Conservation (phyloP, 2,797 vertebrate genomes). For the Tamandua tetradactyla region DNA sequence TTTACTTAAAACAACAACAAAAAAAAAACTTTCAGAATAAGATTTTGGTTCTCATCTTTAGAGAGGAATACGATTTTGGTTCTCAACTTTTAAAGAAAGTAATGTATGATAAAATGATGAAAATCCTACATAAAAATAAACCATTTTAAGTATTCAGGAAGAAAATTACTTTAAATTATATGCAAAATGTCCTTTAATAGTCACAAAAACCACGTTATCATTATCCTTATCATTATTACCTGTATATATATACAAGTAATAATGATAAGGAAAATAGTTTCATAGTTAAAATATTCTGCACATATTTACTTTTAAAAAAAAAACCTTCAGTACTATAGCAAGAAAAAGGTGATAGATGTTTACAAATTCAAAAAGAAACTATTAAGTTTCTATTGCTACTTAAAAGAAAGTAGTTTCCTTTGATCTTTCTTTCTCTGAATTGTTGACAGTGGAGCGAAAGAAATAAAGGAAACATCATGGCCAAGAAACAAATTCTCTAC, state of each 20-base stretch:
- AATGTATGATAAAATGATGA: neutral
- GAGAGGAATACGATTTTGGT: no score
- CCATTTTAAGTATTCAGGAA: neutral
- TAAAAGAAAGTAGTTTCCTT: neutral
- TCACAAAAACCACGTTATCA: constrained; percentile 25
- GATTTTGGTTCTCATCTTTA: neutral
- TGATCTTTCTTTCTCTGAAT: neutral
- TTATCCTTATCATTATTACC: no score
- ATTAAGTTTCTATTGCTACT: neutral
- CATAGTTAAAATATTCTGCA: no score
- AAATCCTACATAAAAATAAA: constrained; percentile 29
- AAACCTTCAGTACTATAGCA: neutral
- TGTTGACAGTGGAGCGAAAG: neutral
- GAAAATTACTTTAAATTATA: constrained; percentile 16
- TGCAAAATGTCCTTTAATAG: neutral
- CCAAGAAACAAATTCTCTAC: neutral
- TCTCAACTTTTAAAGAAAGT: no score
- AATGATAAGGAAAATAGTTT: no score
- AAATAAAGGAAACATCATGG: neutral
- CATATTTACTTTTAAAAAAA: neutral
- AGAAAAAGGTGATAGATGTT: constrained; percentile 10
- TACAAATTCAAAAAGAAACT: neutral
- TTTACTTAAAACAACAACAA: neutral
- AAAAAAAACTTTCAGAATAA: neutral
- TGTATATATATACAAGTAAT: neutral